Percentiles rank a stretch among this genome's conserved stretches.
These are phyloP conservation scores for Tetrapedia diversipes DNA, from an alignment of 2,888 invertebrate species.

Conservation along the genomic window DNA sequence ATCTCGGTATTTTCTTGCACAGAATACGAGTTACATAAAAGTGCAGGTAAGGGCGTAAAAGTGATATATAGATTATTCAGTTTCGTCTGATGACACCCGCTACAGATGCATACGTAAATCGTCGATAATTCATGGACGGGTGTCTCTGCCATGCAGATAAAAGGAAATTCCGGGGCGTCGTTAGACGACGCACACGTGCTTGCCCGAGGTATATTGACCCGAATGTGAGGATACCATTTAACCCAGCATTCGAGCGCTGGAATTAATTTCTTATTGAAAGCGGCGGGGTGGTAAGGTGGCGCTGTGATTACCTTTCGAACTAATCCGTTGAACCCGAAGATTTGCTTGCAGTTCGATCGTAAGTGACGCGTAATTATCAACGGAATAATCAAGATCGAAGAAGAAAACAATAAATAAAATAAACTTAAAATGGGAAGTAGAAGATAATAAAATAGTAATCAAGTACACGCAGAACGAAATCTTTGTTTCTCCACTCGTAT, in stretches of 20 bases:
- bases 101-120: background rate
- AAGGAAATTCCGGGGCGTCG: conserved; percentile 10
- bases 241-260: background rate
- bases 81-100: background rate
- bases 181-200: conserved; percentile 7
- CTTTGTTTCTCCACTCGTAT: no score
- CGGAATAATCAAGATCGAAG: no score
- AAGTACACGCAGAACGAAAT: no score
- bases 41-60: background rate
- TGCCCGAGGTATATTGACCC: background rate
- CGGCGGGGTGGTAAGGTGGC: background rate
- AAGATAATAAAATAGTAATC: background rate
- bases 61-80: background rate
- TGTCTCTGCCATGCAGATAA: conserved; percentile 2
- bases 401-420: background rate
- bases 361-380: background rate
- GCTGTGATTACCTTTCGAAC: background rate
- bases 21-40: background rate
- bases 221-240: conserved; percentile 17
- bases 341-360: background rate
- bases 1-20: background rate
- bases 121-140: conserved; percentile 2
- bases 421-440: no score
- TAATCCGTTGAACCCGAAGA: background rate
- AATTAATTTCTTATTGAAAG: conserved; percentile 21